These are phyloP conservation scores for Ctenosaura bakeri DNA, from an alignment of 2,797 vertebrate genomes.

Conservation along the genomic window DNA sequence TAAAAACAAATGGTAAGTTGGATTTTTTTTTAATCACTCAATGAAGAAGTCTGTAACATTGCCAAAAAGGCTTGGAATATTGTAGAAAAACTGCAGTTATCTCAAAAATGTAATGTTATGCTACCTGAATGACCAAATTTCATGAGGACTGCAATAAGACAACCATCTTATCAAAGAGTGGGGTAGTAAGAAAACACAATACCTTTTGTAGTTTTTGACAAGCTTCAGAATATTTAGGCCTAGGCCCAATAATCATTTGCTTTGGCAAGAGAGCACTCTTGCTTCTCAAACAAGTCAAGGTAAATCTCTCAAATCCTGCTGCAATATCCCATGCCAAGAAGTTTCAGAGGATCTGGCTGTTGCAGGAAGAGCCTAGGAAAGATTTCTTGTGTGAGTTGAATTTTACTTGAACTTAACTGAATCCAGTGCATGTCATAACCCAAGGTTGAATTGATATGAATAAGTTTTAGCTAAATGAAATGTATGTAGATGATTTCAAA, in stretches of 20 bases:
- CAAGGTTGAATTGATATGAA: not conserved
- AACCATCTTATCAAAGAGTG: not conserved
- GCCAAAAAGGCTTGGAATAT: not conserved
- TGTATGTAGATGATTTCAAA: not conserved
- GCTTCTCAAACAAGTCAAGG: too few species aligned
- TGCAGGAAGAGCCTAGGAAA: not conserved
- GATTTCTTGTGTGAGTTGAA: not conserved
- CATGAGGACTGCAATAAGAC: not conserved
- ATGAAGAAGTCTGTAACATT: not conserved
- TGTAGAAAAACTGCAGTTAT: not conserved
- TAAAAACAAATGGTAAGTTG: not conserved
- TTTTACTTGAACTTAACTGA: not conserved
- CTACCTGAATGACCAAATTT: not conserved
- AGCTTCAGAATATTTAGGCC: not conserved
- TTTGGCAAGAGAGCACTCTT: too few species aligned
- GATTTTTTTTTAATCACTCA: not conserved
- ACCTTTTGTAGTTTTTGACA: not conserved
- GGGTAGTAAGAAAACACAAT: not conserved
- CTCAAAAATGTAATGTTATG: not conserved
- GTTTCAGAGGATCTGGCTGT: not conserved
- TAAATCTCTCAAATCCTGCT: not conserved
- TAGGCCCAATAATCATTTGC: too few species aligned
- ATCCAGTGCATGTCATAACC: not conserved
- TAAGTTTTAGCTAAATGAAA: not conserved
- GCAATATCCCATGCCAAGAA: not conserved